phyloP scores from a whole-genome alignment of 2,797 vertebrate species.

The Darevskia mixta region DNA sequence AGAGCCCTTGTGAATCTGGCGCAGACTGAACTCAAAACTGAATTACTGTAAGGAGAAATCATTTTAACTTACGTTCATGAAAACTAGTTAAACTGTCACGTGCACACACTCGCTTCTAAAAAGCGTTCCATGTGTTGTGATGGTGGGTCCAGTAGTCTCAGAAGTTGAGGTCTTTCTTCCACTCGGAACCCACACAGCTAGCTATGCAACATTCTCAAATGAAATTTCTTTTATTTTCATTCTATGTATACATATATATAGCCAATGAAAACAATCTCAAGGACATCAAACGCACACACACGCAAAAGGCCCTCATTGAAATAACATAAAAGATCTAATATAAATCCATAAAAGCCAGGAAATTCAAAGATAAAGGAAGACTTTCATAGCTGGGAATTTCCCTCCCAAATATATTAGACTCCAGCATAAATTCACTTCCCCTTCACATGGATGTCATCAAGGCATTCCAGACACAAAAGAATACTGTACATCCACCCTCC shows the following conservation, averaged over 20 bases:
- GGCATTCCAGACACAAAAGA: conserved; percentile 58
- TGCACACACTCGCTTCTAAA: conserved; percentile 5
- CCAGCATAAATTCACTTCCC: conserved; percentile 68
- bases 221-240: conserved; percentile 66
- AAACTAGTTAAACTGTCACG: not conserved
- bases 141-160: conserved; percentile 22
- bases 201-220: conserved; percentile 51
- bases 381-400: conserved; percentile 63
- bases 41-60: conserved; percentile 18
- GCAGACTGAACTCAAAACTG: not conserved
- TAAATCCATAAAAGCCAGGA: conserved; percentile 73
- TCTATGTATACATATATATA: conserved; percentile 54
- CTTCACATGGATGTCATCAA: conserved; percentile 68
- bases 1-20: not conserved
- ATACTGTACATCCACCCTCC: conserved; percentile 40
- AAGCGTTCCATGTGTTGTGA: conserved; percentile 17
- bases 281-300: conserved; percentile 60
- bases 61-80: conserved; percentile 33
- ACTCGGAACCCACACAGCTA: conserved; percentile 46
- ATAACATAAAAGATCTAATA: conserved; percentile 70
- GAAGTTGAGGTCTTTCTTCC: conserved; percentile 7
- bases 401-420: conserved; percentile 63
- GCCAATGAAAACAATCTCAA: conserved; percentile 66
- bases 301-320: conserved; percentile 60
- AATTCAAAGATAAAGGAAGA: conserved; percentile 72